A percentile compares a stretch with the other conserved stretches of the same genome.
Evolutionary conservation across 2,113 vertebrate species (phyloP).

Genomic region (Albula glossodonta): DNA sequence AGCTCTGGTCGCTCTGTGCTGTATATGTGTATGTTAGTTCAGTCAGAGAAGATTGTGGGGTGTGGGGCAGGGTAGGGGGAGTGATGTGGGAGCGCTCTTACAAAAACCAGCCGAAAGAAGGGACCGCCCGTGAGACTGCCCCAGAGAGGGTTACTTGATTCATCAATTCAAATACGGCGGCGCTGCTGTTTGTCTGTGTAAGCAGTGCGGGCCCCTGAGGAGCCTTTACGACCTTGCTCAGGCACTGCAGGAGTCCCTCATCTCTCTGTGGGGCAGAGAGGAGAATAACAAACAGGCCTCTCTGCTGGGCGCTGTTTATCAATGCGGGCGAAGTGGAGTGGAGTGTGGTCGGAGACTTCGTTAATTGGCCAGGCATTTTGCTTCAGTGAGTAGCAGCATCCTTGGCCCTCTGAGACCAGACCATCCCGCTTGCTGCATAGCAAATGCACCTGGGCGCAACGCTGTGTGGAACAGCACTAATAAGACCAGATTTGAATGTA

Average conservation of each 20-base stretch:
- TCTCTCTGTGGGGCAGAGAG: slow-evolving; percentile 1
- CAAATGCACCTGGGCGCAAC: neutral
- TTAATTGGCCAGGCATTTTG: neutral
- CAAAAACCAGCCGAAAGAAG: neutral
- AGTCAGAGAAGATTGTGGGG: no score
- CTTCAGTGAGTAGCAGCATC: slow-evolving; percentile 11
- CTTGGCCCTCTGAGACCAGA: neutral
- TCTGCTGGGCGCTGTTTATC: neutral
- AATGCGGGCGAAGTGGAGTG: neutral
- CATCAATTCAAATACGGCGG: neutral
- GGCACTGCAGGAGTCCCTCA: neutral
- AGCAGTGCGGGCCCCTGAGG: neutral
- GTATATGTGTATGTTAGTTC: neutral
- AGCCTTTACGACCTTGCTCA: slow-evolving; percentile 10
- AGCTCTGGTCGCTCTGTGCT: neutral
- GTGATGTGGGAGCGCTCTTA: neutral
- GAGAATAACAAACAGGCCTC: slow-evolving; percentile 10
- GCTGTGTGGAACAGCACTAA: slow-evolving; percentile 5
- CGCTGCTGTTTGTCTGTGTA: slow-evolving; percentile 1
- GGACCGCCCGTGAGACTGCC: neutral
- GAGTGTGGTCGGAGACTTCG: neutral
- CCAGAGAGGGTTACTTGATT: neutral
- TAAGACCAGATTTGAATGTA: slow-evolving; percentile 6
- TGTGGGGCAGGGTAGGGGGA: no score
- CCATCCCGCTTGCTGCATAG: neutral